phyloP scores from a whole-genome alignment of 2,888 invertebrate species.

The Mythimna impura region DNA sequence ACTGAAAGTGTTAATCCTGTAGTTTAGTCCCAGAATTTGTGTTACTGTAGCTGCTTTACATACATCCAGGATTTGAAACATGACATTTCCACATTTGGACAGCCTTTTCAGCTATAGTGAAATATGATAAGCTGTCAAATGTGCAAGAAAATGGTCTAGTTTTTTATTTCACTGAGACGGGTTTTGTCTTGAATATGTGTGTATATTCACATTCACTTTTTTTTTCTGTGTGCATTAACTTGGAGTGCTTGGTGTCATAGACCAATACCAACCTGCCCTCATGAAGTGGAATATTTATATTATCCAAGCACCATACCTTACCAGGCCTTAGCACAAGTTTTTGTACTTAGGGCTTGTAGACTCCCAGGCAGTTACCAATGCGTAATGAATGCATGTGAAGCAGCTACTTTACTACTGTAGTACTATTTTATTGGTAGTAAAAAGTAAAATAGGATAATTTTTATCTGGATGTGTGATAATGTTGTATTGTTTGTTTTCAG shows the following conservation, averaged over 20 bases:
- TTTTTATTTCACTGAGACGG: neutral
- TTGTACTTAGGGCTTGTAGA: neutral
- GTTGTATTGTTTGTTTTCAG: conserved; percentile 86
- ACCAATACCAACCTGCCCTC: neutral
- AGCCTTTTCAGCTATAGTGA: neutral
- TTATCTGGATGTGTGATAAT: conserved; percentile 10
- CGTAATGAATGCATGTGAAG: conserved; percentile 13
- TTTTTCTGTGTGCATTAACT: neutral
- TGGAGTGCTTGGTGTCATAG: neutral
- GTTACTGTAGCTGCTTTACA: conserved; percentile 33
- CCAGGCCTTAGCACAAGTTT: neutral
- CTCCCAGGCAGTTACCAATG: neutral
- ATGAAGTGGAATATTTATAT: neutral
- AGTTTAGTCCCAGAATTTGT: conserved; percentile 7
- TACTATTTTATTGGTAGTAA: conserved; percentile 16
- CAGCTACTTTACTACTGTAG: conserved; percentile 22
- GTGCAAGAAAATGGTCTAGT: neutral
- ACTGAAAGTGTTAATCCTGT: neutral
- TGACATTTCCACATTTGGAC: neutral
- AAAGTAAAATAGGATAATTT: neutral
- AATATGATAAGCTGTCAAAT: neutral
- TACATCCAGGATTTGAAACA: neutral
- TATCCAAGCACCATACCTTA: neutral
- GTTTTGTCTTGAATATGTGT: neutral
- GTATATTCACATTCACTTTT: neutral